Conservation (phyloP, 2,797 vertebrate species). For the Galaxias olidus region DNA sequence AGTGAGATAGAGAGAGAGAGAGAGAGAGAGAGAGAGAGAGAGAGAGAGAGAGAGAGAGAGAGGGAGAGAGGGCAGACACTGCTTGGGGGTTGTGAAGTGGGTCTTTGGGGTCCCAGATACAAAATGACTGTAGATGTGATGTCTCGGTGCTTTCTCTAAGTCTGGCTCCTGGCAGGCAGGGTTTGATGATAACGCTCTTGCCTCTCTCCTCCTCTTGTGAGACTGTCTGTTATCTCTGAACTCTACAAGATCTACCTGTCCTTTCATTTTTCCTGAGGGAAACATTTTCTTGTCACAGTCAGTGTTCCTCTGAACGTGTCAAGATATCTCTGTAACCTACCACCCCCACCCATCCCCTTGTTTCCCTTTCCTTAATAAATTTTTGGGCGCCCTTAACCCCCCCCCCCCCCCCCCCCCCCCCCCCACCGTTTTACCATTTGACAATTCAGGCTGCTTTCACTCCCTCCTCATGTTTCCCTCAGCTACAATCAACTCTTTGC, state of each 20-base stretch:
- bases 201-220: constrained; percentile 3
- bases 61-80: neutral
- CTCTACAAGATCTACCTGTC: neutral
- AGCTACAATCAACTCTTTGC: no score
- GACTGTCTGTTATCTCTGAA: constrained; percentile 11
- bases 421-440: no score
- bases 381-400: neutral
- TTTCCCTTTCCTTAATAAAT: neutral
- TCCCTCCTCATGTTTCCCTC: no score
- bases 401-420: neutral
- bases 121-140: no score
- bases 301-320: neutral
- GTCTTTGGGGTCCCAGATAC: no score
- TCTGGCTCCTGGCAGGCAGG: constrained; percentile 6
- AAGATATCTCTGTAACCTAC: neutral
- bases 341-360: neutral
- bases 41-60: neutral
- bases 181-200: constrained; percentile 1
- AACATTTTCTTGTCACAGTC: constrained; percentile 1
- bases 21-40: neutral
- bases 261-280: constrained; percentile 1
- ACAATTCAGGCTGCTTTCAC: no score
- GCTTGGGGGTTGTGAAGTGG: no score
- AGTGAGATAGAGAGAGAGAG: neutral
- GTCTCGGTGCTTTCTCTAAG: neutral